Conservation (phyloP, 2,797 vertebrate genomes). For the Sebastes vulpes region DNA sequence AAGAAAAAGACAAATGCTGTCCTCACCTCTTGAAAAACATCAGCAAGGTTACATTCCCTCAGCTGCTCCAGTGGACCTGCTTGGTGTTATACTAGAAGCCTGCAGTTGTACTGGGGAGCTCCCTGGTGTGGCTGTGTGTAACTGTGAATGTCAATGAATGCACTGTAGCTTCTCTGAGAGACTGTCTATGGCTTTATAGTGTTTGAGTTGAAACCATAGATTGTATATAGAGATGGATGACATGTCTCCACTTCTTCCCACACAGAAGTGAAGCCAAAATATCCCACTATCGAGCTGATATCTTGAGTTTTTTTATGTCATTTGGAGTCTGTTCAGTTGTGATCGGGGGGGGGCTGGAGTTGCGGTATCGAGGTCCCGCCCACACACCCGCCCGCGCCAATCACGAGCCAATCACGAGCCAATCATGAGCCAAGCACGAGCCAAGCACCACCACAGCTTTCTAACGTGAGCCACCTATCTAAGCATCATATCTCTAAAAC, state of each 20-base stretch:
- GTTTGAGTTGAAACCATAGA: background rate
- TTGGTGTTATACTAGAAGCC: slow-evolving; percentile 38
- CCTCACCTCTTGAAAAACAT: slow-evolving; percentile 11
- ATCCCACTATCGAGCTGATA: background rate
- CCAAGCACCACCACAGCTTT: background rate
- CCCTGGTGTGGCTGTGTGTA: slow-evolving; percentile 33
- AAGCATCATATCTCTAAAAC: background rate
- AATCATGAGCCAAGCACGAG: too few species aligned
- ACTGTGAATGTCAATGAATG: slow-evolving; percentile 50
- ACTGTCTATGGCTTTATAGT: background rate
- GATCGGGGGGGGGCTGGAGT: too few species aligned
- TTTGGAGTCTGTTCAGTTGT: too few species aligned
- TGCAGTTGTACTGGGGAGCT: slow-evolving; percentile 32
- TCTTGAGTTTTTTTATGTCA: background rate
- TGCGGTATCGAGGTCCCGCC: too few species aligned
- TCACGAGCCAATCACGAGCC: too few species aligned
- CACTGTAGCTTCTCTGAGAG: background rate
- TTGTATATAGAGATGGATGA: background rate
- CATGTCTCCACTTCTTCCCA: background rate
- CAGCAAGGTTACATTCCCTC: slow-evolving; percentile 28
- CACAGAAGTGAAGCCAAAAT: background rate
- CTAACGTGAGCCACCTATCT: background rate
- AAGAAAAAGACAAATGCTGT: background rate
- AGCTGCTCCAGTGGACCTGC: slow-evolving; percentile 25
- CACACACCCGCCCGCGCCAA: too few species aligned